Conservation (phyloP, 2,888 invertebrate genomes). For the Synanthedon formicaeformis region DNA sequence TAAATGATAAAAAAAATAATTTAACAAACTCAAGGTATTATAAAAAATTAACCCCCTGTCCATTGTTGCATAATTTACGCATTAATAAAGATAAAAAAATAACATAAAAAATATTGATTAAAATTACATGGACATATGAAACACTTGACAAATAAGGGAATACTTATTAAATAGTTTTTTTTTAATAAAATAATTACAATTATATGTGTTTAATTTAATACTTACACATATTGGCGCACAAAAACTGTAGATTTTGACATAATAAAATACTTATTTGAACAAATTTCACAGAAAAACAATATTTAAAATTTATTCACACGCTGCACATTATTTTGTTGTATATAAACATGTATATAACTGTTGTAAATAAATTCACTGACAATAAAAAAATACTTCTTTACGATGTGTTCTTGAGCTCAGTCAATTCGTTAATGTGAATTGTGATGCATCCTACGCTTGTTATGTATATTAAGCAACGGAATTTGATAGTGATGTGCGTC, state of each 20-base stretch:
- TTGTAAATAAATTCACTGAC: too few relatives aligned
- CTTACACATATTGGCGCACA: slow-evolving; percentile 37
- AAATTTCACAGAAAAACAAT: background rate
- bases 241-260: slow-evolving; percentile 32
- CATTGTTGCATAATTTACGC: too few relatives aligned
- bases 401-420: slow-evolving; percentile 19
- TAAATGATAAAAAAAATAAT: too few relatives aligned
- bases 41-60: too few relatives aligned
- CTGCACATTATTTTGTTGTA: background rate
- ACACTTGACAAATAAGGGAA: too few relatives aligned
- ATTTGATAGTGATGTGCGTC: slow-evolving; percentile 21
- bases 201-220: slow-evolving; percentile 6
- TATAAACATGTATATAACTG: too few relatives aligned
- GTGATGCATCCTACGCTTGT: background rate
- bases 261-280: slow-evolving; percentile 5
- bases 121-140: too few relatives aligned
- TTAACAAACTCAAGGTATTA: too few relatives aligned
- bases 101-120: too few relatives aligned
- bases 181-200: too few relatives aligned
- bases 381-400: background rate
- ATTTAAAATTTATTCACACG: background rate
- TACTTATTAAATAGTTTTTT: too few relatives aligned
- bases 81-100: too few relatives aligned
- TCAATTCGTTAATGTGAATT: slow-evolving; percentile 35
- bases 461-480: background rate